These are phyloP conservation scores for Leuctra nigra DNA, from an alignment of 2,888 invertebrate species.

Conservation along the genomic window DNA sequence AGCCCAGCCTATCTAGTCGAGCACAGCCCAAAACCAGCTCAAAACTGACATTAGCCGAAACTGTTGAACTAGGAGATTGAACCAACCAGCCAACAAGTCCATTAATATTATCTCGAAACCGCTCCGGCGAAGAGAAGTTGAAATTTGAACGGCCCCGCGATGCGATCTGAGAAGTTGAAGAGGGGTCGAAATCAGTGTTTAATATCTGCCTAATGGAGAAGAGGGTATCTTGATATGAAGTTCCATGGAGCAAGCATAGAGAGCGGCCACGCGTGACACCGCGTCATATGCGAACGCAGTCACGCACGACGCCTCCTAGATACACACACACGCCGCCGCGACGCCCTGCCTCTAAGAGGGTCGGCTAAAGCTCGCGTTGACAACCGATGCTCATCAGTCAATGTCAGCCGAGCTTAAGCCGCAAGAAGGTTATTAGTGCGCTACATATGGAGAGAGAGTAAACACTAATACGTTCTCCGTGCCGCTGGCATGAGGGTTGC, in stretches of 20 bases:
- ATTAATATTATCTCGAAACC: too few species aligned
- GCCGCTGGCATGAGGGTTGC: too few species aligned
- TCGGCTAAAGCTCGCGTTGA: background rate
- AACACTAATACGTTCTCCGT: too few species aligned
- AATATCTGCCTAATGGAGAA: background rate
- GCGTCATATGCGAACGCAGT: background rate
- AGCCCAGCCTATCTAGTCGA: too few species aligned
- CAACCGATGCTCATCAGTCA: slow-evolving; percentile 6
- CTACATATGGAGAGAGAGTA: too few species aligned
- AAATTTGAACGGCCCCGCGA: too few species aligned
- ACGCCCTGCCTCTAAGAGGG: background rate
- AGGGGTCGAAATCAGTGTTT: background rate
- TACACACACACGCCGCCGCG: background rate
- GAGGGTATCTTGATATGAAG: background rate
- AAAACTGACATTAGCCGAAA: too few species aligned
- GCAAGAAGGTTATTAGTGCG: slow-evolving; percentile 5
- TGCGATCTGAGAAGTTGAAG: too few species aligned
- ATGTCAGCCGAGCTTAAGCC: background rate
- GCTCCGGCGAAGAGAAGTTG: too few species aligned
- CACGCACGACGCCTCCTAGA: background rate
- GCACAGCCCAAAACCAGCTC: too few species aligned
- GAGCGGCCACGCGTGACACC: background rate
- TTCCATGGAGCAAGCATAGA: background rate
- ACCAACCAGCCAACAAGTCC: too few species aligned
- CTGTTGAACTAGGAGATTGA: too few species aligned